Percentiles rank a stretch among this genome's conserved stretches.
These are phyloP conservation scores for Coracopsis vasa DNA, from an alignment of 2,113 vertebrate species.

Conservation along the genomic window DNA sequence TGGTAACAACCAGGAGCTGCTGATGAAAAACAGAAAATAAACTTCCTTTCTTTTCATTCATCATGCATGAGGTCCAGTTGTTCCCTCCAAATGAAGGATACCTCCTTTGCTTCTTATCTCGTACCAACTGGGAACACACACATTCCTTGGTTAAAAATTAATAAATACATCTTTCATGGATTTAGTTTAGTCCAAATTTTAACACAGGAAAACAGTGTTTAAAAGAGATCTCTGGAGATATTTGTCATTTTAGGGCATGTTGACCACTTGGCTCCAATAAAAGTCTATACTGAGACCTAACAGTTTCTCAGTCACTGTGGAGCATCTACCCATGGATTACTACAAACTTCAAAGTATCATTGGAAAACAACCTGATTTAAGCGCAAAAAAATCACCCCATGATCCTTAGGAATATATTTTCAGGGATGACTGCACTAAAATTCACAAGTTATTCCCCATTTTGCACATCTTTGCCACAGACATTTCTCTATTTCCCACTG, in stretches of 20 bases:
- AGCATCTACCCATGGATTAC: neutral
- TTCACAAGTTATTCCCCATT: neutral
- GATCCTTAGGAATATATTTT: neutral
- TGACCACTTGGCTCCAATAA: neutral
- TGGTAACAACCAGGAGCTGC: neutral
- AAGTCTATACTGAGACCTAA: neutral
- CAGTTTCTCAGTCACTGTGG: neutral
- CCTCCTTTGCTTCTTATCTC: constrained; percentile 10
- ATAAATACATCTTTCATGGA: neutral
- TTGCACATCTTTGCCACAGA: neutral
- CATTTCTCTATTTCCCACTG: neutral
- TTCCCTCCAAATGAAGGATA: constrained; percentile 9
- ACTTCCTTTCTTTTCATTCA: constrained; percentile 6
- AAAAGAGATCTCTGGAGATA: neutral
- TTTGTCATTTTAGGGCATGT: neutral
- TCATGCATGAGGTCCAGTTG: neutral
- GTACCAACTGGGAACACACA: neutral
- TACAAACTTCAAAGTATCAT: neutral
- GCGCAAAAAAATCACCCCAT: neutral
- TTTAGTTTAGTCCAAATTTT: neutral
- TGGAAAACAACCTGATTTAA: neutral
- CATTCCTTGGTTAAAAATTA: neutral
- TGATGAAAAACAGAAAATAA: constrained; percentile 24
- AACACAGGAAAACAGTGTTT: neutral
- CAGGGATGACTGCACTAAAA: neutral